Evolutionary conservation across 2,797 vertebrate species (phyloP).

Genomic region (Amblyraja radiata): DNA sequence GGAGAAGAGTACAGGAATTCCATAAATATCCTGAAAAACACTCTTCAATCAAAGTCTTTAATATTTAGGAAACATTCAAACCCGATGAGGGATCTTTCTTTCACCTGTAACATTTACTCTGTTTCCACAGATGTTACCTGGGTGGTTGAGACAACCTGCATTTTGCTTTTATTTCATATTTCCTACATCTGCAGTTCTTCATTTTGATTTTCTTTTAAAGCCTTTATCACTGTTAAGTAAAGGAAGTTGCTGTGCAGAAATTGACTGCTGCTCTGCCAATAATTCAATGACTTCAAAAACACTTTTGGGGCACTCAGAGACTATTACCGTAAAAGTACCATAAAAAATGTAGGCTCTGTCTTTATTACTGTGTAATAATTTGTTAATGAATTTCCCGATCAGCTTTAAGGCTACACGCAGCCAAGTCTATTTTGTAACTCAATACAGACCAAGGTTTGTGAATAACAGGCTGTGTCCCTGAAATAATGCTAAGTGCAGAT

Average conservation of each 20-base stretch:
- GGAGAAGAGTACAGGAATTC: background rate
- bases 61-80: background rate
- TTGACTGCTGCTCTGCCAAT: background rate
- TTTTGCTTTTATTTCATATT: too few relatives aligned
- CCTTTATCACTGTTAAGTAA: background rate
- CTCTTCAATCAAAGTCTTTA: background rate
- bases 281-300: background rate
- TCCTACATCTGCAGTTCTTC: too few relatives aligned
- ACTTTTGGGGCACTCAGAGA: background rate
- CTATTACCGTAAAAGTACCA: background rate
- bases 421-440: too few relatives aligned
- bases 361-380: background rate
- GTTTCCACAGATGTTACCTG: too few relatives aligned
- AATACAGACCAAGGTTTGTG: background rate
- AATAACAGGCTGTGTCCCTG: background rate
- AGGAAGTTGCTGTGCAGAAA: background rate
- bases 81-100: too few relatives aligned
- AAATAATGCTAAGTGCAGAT: background rate
- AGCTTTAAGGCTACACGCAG: too few relatives aligned
- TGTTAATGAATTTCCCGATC: background rate
- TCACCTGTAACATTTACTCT: too few relatives aligned
- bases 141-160: too few relatives aligned
- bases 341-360: background rate
- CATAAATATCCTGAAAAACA: background rate
- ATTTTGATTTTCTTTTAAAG: too few relatives aligned